Evolutionary conservation across 2,888 invertebrate species (phyloP).

Genomic region (Clanis bilineata): DNA sequence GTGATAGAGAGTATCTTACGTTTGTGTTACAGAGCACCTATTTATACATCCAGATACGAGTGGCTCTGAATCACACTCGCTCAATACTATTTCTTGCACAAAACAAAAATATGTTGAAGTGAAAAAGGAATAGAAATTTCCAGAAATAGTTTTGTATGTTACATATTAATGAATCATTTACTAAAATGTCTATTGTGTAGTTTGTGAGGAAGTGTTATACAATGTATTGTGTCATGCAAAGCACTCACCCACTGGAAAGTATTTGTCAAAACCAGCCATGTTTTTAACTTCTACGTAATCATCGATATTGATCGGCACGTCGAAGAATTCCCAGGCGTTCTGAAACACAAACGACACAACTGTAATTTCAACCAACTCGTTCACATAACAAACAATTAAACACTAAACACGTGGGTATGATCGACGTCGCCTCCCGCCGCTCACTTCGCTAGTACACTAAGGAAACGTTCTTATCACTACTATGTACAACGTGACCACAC

Average conservation of each 20-base stretch:
- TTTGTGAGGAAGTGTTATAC: background rate
- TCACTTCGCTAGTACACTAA: background rate
- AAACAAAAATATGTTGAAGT: conserved; percentile 1
- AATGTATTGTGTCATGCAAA: conserved; percentile 29
- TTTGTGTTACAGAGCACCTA: conserved; percentile 7
- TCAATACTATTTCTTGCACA: conserved; percentile 11
- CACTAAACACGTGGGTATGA: conserved; percentile 11
- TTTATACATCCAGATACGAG: conserved; percentile 16
- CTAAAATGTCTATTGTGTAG: background rate
- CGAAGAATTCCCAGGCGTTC: conserved; percentile 84
- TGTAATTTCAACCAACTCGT: background rate
- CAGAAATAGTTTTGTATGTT: background rate
- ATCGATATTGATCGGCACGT: conserved; percentile 61
- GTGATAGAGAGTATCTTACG: conserved; percentile 11
- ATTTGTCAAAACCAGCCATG: conserved; percentile 84
- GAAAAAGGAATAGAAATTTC: background rate
- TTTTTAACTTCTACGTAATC: conserved; percentile 77
- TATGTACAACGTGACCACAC: conserved; percentile 43
- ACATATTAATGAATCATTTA: background rate
- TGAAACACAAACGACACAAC: conserved; percentile 47
- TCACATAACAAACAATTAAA: background rate
- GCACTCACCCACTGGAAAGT: conserved; percentile 73
- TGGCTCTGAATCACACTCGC: conserved; percentile 15
- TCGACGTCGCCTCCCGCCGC: conserved; percentile 18
- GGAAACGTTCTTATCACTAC: conserved; percentile 12